Evolutionary conservation across 2,888 invertebrate genomes (phyloP).

Genomic region (Smittia aterrima): DNA sequence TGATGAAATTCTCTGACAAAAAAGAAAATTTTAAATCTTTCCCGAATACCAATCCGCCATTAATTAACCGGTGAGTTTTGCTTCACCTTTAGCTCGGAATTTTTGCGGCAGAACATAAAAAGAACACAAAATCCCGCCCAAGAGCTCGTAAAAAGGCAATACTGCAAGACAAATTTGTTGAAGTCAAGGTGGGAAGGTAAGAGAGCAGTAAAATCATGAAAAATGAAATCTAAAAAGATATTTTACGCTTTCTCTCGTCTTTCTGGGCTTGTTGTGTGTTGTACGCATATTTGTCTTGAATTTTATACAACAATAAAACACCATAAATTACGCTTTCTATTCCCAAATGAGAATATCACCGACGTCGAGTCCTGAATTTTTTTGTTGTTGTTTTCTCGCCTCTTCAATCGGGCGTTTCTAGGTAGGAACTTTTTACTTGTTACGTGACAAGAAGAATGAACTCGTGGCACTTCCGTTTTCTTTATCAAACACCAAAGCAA

Average conservation of each 20-base stretch:
- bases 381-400: conserved; percentile 12
- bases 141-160: neutral
- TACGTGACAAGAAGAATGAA: conserved; percentile 32
- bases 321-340: conserved; percentile 8
- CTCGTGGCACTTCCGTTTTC: conserved; percentile 24
- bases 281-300: conserved; percentile 22
- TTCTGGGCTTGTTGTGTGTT: neutral
- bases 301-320: conserved; percentile 31
- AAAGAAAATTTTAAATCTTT: too few relatives aligned
- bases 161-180: neutral
- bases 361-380: neutral
- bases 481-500: neutral
- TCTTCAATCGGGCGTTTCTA: neutral
- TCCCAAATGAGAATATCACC: conserved; percentile 12
- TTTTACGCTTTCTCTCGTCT: neutral
- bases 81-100: too few relatives aligned
- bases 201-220: neutral
- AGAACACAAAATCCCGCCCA: neutral
- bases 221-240: neutral
- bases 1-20: too few relatives aligned
- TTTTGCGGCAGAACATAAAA: neutral
- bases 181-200: neutral
- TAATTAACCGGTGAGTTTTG: too few relatives aligned
- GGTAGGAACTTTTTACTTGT: conserved; percentile 10
- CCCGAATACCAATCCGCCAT: too few relatives aligned